Conservation (phyloP, 2,113 vertebrate genomes). For the Phasianus colchicus region DNA sequence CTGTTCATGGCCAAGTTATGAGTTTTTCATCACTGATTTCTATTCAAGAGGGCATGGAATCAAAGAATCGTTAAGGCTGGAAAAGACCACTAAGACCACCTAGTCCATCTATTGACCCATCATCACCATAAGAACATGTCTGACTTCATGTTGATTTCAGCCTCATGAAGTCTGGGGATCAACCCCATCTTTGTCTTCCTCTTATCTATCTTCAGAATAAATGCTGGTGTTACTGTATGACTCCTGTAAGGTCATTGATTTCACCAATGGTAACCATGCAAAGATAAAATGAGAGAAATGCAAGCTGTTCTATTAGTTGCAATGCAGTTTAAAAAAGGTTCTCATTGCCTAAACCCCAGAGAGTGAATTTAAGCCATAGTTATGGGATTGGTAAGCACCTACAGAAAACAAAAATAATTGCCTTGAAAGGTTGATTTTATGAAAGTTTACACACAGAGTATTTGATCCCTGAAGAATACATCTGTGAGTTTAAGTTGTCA, state of each 20-base stretch:
- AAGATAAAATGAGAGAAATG: neutral
- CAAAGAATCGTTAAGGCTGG: no score
- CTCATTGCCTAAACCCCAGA: neutral
- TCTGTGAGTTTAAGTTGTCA: neutral
- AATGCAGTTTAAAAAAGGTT: neutral
- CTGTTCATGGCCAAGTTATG: neutral
- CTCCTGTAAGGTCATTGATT: neutral
- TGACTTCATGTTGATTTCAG: neutral
- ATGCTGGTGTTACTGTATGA: neutral
- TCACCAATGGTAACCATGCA: neutral
- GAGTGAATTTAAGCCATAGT: neutral
- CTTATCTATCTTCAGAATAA: neutral
- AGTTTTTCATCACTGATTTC: neutral
- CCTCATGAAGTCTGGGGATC: neutral
- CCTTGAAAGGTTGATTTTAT: neutral
- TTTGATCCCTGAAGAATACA: neutral
- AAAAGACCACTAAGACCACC: no score
- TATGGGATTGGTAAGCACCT: neutral
- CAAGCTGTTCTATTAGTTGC: neutral
- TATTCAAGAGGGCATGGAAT: neutral
- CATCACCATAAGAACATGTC: neutral
- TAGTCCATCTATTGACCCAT: no score
- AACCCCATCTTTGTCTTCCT: neutral
- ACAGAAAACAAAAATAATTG: neutral
- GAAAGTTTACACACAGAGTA: neutral